These are phyloP conservation scores for Hephaestus fuliginosus DNA, from an alignment of 2,797 vertebrate genomes.

Conservation along the genomic window DNA sequence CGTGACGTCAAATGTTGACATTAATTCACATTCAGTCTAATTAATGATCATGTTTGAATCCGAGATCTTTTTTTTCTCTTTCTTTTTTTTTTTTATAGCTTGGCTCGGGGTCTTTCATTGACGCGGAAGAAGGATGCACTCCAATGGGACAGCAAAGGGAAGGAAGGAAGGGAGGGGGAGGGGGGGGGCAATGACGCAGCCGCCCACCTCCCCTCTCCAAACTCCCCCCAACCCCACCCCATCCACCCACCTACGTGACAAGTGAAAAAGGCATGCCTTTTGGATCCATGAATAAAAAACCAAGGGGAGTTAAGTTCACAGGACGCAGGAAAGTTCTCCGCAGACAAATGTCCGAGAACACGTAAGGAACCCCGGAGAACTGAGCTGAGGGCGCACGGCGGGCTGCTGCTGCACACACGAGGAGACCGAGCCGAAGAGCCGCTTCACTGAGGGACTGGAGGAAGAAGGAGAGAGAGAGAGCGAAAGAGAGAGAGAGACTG, in stretches of 20 bases:
- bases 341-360: conserved; percentile 85
- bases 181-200: conserved; percentile 90
- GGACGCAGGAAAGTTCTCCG: conserved; percentile 87
- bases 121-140: conserved; percentile 87
- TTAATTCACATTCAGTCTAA: conserved; percentile 76
- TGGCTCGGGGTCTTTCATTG: conserved; percentile 90
- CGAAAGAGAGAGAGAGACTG: conserved; percentile 65
- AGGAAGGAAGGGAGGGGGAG: conserved; percentile 9
- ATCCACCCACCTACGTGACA: conserved; percentile 83
- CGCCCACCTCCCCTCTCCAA: conserved; percentile 60
- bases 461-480: conserved; percentile 46
- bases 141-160: conserved; percentile 84
- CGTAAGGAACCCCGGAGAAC: conserved; percentile 83
- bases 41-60: conserved; percentile 74
- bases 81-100: conserved; percentile 83
- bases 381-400: conserved; percentile 81
- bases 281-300: conserved; percentile 92
- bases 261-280: conserved; percentile 89
- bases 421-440: conserved; percentile 79
- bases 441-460: conserved; percentile 58
- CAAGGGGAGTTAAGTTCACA: conserved; percentile 86
- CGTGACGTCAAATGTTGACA: conserved; percentile 77
- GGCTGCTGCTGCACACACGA: conserved; percentile 78
- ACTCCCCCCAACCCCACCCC: conserved; percentile 51
- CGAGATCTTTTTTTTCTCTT: conserved; percentile 24